A percentile compares a stretch with the other conserved stretches of the same genome.
Conservation (phyloP, 2,797 vertebrate species). For the Cynodonichthys magdalenae region DNA sequence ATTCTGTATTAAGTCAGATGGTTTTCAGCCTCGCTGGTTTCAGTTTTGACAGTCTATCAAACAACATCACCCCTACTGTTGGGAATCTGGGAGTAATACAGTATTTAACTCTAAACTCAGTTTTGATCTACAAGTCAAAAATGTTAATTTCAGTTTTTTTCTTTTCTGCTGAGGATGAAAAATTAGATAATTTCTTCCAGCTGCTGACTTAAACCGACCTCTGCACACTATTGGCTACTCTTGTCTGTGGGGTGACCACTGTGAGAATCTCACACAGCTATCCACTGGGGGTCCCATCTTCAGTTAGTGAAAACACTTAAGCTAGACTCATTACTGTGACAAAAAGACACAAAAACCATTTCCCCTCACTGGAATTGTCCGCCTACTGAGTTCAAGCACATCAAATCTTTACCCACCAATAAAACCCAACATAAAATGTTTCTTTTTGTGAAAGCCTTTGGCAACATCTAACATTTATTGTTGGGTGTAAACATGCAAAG, state of each 20-base stretch:
- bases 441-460: neutral
- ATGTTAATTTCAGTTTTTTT: neutral
- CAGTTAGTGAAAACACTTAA: neutral
- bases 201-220: neutral
- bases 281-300: neutral
- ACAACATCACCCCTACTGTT: neutral
- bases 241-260: neutral
- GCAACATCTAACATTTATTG: neutral
- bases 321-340: neutral
- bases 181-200: neutral
- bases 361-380: neutral
- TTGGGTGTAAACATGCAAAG: neutral
- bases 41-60: neutral
- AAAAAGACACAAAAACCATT: neutral
- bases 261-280: neutral
- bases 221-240: neutral
- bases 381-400: neutral
- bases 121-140: neutral
- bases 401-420: neutral
- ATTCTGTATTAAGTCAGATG: too few relatives aligned
- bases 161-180: neutral
- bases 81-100: neutral
- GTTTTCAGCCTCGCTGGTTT: neutral
- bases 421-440: neutral
- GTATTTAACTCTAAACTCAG: neutral